Base-by-base conservation (phyloP, 2,888 invertebrate genomes). In the Pandemis cinnamomeana region DNA sequence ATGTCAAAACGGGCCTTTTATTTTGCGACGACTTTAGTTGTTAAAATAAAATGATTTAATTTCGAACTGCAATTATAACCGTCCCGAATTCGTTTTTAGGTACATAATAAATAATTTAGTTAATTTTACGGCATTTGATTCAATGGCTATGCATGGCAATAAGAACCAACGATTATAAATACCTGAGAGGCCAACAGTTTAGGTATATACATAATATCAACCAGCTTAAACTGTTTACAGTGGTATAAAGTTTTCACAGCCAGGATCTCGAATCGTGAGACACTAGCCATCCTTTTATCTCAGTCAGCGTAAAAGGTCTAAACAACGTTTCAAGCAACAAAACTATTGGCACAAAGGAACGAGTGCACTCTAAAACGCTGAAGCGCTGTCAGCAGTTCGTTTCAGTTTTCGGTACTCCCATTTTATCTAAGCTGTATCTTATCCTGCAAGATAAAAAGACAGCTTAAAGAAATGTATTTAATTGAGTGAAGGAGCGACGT, bases 351-450 rank as follows among this genome's bases (percentile, higher is more conserved):
- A 36, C 74, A 58, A 77, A 79, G 80, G 72, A 76, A 77, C 78
- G 80, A 83, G 80, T 82, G 81, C 83, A 81, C 80, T 83, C 61
- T 74, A 77, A 78, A 80, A 83, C 79, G 80, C 81, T 75, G 78
- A 78, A 77, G 83, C 83, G 82, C 84, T 83, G 83, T 85, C 85
- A 83, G 82, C 82, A 76, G 77, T 82, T 78, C 77, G 80, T 81
- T 80, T 78, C 75, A 82, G 82, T 81, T 84, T 80, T 82, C 80
- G 69, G 64, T 58, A 64, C 58, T 64, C 27, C 62, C 27, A 60
- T 58, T 58, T 58, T 27, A 27, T 55, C 55, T 58, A n/a, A 58
- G 27, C 4, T 5, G 5, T 27, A 58, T 27, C 10, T 58, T 27
- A 58, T 11, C 58, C 4, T 5, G 11, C 4, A 58, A 0, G 27